These are phyloP conservation scores for Ostrea edulis DNA, from an alignment of 1,140 invertebrate species.

Conservation along the genomic window DNA sequence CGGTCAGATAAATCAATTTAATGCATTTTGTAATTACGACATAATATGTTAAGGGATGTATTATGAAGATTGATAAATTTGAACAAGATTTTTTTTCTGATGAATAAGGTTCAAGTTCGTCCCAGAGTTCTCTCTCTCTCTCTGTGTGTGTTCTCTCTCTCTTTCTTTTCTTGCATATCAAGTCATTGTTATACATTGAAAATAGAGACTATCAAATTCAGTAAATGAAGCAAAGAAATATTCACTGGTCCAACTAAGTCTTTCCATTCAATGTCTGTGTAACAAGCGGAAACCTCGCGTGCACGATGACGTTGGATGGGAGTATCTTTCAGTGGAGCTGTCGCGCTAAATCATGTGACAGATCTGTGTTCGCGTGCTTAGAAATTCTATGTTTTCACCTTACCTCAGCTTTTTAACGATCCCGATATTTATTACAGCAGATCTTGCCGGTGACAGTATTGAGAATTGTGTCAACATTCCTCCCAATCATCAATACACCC, in stretches of 20 bases:
- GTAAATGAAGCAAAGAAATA: background rate
- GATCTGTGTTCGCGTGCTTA: background rate
- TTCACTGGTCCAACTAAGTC: too few relatives aligned
- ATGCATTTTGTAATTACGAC: background rate
- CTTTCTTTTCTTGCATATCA: background rate
- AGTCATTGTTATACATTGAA: background rate
- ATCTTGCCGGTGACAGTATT: background rate
- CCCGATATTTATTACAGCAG: constrained; percentile 16
- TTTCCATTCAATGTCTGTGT: too few relatives aligned
- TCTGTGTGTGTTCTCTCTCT: background rate
- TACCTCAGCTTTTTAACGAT: background rate
- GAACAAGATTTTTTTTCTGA: background rate
- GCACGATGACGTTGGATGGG: background rate
- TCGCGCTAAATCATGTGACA: background rate
- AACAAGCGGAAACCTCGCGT: background rate
- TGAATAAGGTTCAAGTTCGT: background rate
- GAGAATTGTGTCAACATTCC: background rate
- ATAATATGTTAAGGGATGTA: background rate
- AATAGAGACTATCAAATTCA: background rate
- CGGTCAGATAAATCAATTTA: background rate
- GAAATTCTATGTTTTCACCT: background rate
- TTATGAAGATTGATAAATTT: background rate
- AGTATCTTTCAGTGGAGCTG: background rate
- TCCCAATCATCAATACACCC: background rate
- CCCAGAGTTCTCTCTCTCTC: background rate